Percentiles rank a stretch among this genome's conserved stretches.
Evolutionary conservation across 2,888 invertebrate genomes (phyloP).

Genomic region (Lithophane semibrunnea): DNA sequence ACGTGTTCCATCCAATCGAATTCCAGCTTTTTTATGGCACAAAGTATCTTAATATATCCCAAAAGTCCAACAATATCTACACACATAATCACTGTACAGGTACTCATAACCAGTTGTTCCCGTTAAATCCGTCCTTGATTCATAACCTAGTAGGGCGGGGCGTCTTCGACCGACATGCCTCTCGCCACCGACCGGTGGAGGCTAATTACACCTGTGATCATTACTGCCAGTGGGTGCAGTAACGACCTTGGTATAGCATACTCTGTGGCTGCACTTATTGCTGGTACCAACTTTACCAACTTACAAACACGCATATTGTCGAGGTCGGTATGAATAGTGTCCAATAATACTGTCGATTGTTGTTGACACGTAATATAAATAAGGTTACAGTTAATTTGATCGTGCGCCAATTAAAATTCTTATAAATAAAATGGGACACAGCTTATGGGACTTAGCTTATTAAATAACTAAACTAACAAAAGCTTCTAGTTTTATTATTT

Average conservation of each 20-base stretch:
- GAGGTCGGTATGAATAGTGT: constrained; percentile 52
- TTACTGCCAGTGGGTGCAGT: constrained; percentile 61
- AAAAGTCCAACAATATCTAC: neutral
- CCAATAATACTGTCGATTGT: constrained; percentile 56
- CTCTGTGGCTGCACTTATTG: constrained; percentile 53
- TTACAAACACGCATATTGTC: constrained; percentile 51
- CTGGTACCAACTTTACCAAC: constrained; percentile 49
- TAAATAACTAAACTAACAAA: neutral
- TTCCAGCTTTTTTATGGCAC: neutral
- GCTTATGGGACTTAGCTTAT: neutral
- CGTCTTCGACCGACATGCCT: constrained; percentile 79
- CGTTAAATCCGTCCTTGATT: constrained; percentile 75
- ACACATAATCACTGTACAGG: neutral
- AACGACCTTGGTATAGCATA: constrained; percentile 53
- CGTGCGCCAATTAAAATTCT: constrained; percentile 28
- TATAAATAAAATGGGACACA: constrained; percentile 8
- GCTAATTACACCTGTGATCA: constrained; percentile 74
- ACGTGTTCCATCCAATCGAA: neutral
- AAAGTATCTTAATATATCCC: neutral
- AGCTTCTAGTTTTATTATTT: neutral
- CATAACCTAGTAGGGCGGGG: constrained; percentile 74
- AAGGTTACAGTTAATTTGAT: constrained; percentile 49
- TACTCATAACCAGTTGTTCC: constrained; percentile 49
- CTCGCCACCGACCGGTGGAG: constrained; percentile 68
- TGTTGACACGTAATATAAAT: constrained; percentile 56